A percentile compares a stretch with the other conserved stretches of the same genome.
Evolutionary conservation across 2,113 vertebrate genomes (phyloP).

Genomic region (Zootoca vivipara): DNA sequence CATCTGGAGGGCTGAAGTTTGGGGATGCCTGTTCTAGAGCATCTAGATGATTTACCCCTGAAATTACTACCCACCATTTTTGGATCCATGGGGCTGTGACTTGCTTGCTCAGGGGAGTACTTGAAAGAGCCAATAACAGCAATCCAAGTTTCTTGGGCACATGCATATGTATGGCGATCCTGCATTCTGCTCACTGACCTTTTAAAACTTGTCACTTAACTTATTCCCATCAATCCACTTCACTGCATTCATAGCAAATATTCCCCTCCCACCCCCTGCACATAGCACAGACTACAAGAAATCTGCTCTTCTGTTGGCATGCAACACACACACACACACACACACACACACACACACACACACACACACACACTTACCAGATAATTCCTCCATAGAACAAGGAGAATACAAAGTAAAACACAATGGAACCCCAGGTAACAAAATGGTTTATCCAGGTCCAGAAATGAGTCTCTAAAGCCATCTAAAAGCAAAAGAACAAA

Average conservation of each 20-base stretch:
- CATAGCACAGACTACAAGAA: background rate
- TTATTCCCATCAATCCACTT: background rate
- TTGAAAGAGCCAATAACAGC: background rate
- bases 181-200: background rate
- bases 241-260: background rate
- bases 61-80: too few species aligned
- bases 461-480: conserved; percentile 97
- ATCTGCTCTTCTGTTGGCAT: background rate
- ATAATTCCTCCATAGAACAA: conserved; percentile 98
- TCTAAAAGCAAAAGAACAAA: conserved; percentile 73
- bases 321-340: background rate
- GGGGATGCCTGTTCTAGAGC: too few species aligned
- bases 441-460: conserved; percentile 99
- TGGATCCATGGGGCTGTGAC: background rate
- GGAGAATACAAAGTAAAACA: conserved; percentile 98
- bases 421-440: conserved; percentile 98
- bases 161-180: background rate
- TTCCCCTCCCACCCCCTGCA: background rate
- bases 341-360: conserved; percentile 45
- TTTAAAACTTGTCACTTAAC: background rate
- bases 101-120: background rate
- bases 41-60: too few species aligned
- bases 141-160: background rate
- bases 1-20: too few species aligned
- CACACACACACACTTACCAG: conserved; percentile 81